A percentile compares a stretch with the other conserved stretches of the same genome.
Conservation (phyloP, 2,113 vertebrate genomes). For the Hylia prasina region DNA sequence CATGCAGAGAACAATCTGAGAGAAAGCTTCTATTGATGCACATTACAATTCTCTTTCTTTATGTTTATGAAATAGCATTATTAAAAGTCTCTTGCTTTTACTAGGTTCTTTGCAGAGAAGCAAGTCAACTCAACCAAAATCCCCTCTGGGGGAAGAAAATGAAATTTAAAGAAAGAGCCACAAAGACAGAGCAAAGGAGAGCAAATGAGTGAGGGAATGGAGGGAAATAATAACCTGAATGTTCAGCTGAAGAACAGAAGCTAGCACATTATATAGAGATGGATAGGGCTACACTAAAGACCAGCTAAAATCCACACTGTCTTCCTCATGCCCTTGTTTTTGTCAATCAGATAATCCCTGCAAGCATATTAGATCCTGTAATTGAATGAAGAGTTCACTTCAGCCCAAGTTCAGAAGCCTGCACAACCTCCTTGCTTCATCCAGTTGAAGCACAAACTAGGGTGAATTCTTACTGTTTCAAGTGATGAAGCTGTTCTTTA, state of each 20-base stretch:
- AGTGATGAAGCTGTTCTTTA: neutral
- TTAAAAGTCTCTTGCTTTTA: slow-evolving; percentile 25
- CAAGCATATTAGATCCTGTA: neutral
- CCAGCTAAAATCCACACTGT: neutral
- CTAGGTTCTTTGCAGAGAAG: neutral
- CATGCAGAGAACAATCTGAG: neutral
- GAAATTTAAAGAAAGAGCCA: neutral
- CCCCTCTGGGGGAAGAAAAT: neutral
- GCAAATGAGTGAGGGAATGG: neutral
- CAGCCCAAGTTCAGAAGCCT: neutral
- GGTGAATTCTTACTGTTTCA: neutral
- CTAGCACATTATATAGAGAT: neutral
- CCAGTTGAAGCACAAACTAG: neutral
- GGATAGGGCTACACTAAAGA: neutral
- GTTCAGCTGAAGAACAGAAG: neutral
- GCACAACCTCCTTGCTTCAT: neutral
- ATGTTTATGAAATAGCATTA: slow-evolving; percentile 1
- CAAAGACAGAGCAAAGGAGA: neutral
- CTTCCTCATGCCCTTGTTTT: neutral
- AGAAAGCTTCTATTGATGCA: slow-evolving; percentile 41
- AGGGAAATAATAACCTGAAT: neutral
- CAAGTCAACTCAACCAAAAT: neutral
- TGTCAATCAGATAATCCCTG: neutral
- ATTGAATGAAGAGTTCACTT: neutral
- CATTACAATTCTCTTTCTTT: slow-evolving; percentile 23